Evolutionary conservation across 2,113 vertebrate species (phyloP).

Genomic region (Sinocyclocheilus rhinocerous): DNA sequence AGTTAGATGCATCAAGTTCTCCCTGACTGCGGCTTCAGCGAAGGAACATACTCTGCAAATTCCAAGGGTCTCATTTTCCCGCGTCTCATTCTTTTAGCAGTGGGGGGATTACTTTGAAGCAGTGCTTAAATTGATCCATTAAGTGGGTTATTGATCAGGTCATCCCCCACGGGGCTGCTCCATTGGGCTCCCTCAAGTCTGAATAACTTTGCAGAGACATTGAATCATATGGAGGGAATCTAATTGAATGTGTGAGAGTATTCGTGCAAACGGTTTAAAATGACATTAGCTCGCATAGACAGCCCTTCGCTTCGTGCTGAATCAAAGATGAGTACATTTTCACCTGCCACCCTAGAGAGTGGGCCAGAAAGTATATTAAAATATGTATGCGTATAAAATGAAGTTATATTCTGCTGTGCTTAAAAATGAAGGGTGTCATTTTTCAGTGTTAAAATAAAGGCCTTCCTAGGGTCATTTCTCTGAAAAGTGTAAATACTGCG

Average conservation of each 20-base stretch:
- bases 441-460: not conserved
- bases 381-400: not conserved
- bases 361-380: constrained; percentile 1
- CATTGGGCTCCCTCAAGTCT: constrained; percentile 42
- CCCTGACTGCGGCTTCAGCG: constrained; percentile 29
- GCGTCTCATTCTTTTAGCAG: constrained; percentile 48
- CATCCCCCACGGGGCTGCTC: constrained; percentile 36
- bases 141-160: constrained; percentile 57
- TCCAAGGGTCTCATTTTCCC: constrained; percentile 42
- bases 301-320: constrained; percentile 20
- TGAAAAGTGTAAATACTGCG: not conserved
- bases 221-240: constrained; percentile 53
- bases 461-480: not conserved
- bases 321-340: constrained; percentile 21
- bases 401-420: not conserved
- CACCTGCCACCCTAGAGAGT: constrained; percentile 16
- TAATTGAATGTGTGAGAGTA: constrained; percentile 50
- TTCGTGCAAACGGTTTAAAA: constrained; percentile 41
- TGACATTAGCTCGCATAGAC: constrained; percentile 27
- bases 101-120: constrained; percentile 47
- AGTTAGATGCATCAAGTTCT: constrained; percentile 10
- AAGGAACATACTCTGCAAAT: constrained; percentile 34
- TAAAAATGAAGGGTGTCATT: not conserved
- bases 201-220: constrained; percentile 52
- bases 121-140: constrained; percentile 57